Evolutionary conservation across 2,797 vertebrate species (phyloP), one percentile per base, ranked within the genome.

Genomic region (Pteronotus mesoamericanus): DNA sequence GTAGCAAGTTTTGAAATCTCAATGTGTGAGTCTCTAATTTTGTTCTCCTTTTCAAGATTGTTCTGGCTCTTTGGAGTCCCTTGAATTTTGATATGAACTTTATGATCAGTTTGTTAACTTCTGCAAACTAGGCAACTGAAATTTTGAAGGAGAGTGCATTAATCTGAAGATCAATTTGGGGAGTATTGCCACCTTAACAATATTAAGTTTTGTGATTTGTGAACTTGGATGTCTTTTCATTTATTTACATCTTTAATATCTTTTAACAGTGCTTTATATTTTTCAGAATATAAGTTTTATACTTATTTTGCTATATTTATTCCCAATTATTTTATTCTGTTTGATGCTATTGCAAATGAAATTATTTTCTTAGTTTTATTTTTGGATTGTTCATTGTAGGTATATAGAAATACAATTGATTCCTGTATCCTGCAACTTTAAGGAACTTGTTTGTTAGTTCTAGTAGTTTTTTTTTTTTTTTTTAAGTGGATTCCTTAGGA

Each of bases 51-150:
- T 83, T 74, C 29, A 44, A 55, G 55, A 82, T 82, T 89, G 46
- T 83, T 75, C 94, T 83, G 19, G 21, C 78, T 89, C 39, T 68
- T 83, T 77, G 39, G 48, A 37, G 19, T 57, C 59, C 48, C 48
- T 89, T 78, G 21, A 94, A 85, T 83, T 89, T 83, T 68, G 69
- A 48, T 83, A 66, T 57, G 69, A 89, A 39, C 89, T 84, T 85
- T 59, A 59, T 59, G 10, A 59, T 59, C 29, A 64, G 59, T 61
- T 61, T 61, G 29, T 61, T 64, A 64, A 64, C 59, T 64, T 64
- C 59, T 64, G 59, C 59, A 64, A 64, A 32, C 29, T 64, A 32
- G 59, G 59, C 59, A 64, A n/a, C 29, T 32, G 61, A 32, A 86
- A 85, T 53, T 78, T 61, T 79, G 34, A 32, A 79, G 80, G 29